phyloP scores from a whole-genome alignment of 2,797 vertebrate genomes.

The Okamejei kenojei region DNA sequence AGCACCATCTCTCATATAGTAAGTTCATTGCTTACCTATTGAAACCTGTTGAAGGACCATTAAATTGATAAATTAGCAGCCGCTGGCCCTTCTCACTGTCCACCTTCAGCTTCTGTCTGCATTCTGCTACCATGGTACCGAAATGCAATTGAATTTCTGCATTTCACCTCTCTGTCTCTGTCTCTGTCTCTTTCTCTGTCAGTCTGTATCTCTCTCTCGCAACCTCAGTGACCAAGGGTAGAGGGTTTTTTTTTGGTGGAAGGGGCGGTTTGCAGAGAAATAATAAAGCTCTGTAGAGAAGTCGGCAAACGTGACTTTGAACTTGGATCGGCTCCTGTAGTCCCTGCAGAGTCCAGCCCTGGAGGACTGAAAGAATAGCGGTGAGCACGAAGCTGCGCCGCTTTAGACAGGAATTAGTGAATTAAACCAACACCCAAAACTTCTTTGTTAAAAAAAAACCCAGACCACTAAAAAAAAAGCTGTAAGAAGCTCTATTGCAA shows the following conservation, averaged over 20 bases:
- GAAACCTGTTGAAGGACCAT: slow-evolving; percentile 70
- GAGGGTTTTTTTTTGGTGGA: slow-evolving; percentile 50
- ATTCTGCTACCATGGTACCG: slow-evolving; percentile 50
- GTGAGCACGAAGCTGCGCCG: slow-evolving; percentile 45
- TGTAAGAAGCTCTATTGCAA: not conserved
- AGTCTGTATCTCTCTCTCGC: slow-evolving; percentile 46
- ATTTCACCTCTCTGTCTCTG: slow-evolving; percentile 47
- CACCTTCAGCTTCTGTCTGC: slow-evolving; percentile 46
- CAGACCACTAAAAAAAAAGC: slow-evolving; percentile 41
- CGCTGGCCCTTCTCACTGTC: slow-evolving; percentile 28
- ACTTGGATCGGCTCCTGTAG: slow-evolving; percentile 91
- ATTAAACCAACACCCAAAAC: slow-evolving; percentile 38
- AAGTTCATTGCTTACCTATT: slow-evolving; percentile 41
- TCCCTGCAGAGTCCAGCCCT: slow-evolving; percentile 76
- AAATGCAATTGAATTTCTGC: slow-evolving; percentile 47
- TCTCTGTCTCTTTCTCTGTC: slow-evolving; percentile 47
- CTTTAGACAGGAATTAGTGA: slow-evolving; percentile 52
- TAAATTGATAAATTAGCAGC: slow-evolving; percentile 40
- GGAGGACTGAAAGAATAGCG: slow-evolving; percentile 58
- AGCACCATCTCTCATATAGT: slow-evolving; percentile 12
- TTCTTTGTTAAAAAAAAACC: slow-evolving; percentile 42
- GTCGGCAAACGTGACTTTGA: slow-evolving; percentile 91
- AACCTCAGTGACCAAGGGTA: slow-evolving; percentile 50
- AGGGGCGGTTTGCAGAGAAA: slow-evolving; percentile 66
- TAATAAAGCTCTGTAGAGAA: slow-evolving; percentile 77